Evolutionary conservation across 2,888 invertebrate species (phyloP), one percentile per base, ranked within the genome.

Genomic region (Tetrapedia diversipes): DNA sequence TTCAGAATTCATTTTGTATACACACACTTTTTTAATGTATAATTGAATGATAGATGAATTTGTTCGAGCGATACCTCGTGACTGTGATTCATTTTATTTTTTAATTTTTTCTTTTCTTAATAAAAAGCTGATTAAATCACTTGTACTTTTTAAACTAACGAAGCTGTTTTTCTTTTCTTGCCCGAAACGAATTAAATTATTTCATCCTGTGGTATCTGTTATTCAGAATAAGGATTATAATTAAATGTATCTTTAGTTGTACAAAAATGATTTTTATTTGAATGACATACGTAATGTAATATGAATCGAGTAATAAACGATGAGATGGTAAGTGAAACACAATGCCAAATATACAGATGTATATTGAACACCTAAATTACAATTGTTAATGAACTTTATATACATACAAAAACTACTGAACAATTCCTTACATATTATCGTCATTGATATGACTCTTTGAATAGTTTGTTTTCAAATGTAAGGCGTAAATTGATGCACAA

Each of bases 181-280:
- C 11, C 53, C 47, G 11, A 29, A 54, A 29, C 6, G 4, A 37
- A 57, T 8, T 4, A 14, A 54, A 41, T 37, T 47, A 70, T 45
- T 77, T 75, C 41, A 56, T 64, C 47, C 59, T 51, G 68, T 19
- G 61, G 53, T 45, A 14, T 74, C 19, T 61, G 27, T 71, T 54
- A 45, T 11, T 22, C 4, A 32, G 29, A 53, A 14, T 14, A 67
- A 72, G 72, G 72, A 59, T 72, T 16, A 7, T 19, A 49, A 78
- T 60, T 65, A 74, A 74, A 43, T 53, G 24, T 54, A 72, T 10
- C 34, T 47, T 53, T 59, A 41, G 19, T 80, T 84, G 64, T 82
- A 86, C 69, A 85, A 86, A 88, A 86, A 81, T 82, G 76, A 60
- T 72, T 74, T 86, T 86, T 84, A 87, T 86, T 87, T 74, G 59